Evolutionary conservation across 2,797 vertebrate species (phyloP).

Genomic region (Lagorchestes hirsutus): DNA sequence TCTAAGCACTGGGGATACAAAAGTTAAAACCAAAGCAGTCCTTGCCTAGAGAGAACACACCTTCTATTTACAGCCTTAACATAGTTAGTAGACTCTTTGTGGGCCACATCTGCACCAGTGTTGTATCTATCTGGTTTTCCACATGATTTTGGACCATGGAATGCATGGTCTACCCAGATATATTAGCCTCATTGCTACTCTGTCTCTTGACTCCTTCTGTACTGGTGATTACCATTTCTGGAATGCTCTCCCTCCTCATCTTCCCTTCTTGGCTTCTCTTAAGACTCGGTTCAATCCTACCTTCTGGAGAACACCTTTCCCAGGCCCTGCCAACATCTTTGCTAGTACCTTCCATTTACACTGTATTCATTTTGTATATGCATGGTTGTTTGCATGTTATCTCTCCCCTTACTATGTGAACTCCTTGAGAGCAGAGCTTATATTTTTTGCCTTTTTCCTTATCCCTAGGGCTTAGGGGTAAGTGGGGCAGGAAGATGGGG

Average conservation of each 20-base stretch:
- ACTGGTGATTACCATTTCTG: background rate
- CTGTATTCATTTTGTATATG: background rate
- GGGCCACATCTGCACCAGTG: background rate
- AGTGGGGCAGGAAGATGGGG: no score
- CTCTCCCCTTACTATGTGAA: background rate
- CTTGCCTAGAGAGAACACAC: background rate
- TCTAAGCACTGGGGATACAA: background rate
- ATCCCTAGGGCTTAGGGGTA: background rate
- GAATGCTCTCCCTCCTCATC: background rate
- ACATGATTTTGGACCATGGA: background rate
- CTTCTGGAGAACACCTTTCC: background rate
- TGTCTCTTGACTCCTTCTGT: background rate
- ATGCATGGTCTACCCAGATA: background rate
- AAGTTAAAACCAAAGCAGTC: background rate
- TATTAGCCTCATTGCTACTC: background rate
- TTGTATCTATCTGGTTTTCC: background rate
- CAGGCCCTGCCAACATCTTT: background rate
- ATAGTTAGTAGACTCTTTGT: background rate
- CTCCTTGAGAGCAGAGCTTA: background rate
- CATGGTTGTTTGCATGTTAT: background rate
- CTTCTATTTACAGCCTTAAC: background rate
- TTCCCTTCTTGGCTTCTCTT: background rate
- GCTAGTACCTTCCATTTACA: background rate
- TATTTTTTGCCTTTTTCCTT: background rate
- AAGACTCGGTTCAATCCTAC: no score